Base-by-base conservation (phyloP, 30 jellyfish, hydroid and myxozoan species). In the Pelagia noctiluca region DNA sequence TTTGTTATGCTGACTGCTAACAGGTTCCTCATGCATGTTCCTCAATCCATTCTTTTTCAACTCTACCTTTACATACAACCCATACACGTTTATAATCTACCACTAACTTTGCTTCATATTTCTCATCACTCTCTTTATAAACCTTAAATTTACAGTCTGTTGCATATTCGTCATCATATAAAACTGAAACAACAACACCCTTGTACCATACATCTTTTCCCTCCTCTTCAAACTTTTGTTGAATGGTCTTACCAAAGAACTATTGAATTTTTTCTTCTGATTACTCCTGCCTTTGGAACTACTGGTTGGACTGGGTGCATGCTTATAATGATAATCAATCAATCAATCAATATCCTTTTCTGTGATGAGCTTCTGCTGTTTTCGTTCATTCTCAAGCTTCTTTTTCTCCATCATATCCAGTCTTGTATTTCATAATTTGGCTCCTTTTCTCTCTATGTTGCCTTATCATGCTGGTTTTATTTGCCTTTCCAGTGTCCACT, bases 91-190 rank as follows among this genome's bases (percentile, higher is more conserved):
- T 63, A 50, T 30, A 79, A 12, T 79, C 90, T 73, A 1, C 31
- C 4, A 79, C 75, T 53, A 79, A 35, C 18, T 26, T 12, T 26
- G 64, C 84, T 48, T 61, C 84, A 33, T 32, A 61, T 2, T 0
- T 18, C 10, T 46, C 90, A 19, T 79, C 90, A 64, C 25, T 24
- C 10, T 53, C 74, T 3, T 79, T 86, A 47, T 79, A 79, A 7
- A 79, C 90, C 72, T 33, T 47, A 79, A 79, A 79, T 64, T 79
- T 86, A 34, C 90, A 79, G 52, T 63, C 65, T 2, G 25, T 32
- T 35, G 63, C 72, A 47, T 38, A 79, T 65, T 79, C 90, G 38
- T 79, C 85, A 3, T 79, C 87, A 63, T 79, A 86, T 21, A 32
- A 63, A 0, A 29, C 68, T 28, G 86, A 18, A 3, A 65, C 76